phyloP scores from a whole-genome alignment of 2,888 invertebrate genomes.

The Rhagonycha lutea region DNA sequence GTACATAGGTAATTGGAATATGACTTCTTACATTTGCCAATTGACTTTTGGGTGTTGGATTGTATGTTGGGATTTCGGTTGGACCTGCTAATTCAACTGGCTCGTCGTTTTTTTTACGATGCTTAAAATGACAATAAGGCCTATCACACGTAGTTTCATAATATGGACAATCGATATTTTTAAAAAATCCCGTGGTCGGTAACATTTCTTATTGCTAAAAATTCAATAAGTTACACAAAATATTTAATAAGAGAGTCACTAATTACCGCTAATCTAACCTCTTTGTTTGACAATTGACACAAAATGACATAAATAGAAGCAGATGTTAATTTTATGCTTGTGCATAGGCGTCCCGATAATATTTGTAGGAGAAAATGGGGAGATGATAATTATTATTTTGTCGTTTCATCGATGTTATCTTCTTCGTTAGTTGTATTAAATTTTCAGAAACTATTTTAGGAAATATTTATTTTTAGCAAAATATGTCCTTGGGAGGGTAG shows the following conservation, averaged over 20 bases:
- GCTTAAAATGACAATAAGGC: slow-evolving; percentile 92
- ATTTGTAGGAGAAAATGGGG: not conserved
- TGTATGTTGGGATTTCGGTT: slow-evolving; percentile 49
- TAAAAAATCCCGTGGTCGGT: slow-evolving; percentile 88
- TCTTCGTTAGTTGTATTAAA: not conserved
- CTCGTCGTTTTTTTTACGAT: slow-evolving; percentile 70
- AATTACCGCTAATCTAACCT: slow-evolving; percentile 16
- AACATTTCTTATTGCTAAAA: slow-evolving; percentile 67
- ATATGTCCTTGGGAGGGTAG: too few species aligned
- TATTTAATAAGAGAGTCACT: not conserved
- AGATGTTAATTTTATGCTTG: not conserved
- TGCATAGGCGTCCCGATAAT: slow-evolving; percentile 5
- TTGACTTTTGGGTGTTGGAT: slow-evolving; percentile 57
- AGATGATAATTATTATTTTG: not conserved
- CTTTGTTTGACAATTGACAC: slow-evolving; percentile 12
- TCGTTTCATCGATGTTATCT: not conserved
- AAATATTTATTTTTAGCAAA: too few species aligned
- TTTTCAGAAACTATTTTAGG: not conserved
- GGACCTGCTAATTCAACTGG: slow-evolving; percentile 55
- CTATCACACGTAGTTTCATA: slow-evolving; percentile 81
- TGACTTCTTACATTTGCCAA: slow-evolving; percentile 54
- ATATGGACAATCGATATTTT: slow-evolving; percentile 84
- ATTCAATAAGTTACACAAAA: not conserved
- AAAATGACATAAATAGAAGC: slow-evolving; percentile 2
- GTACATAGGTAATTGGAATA: slow-evolving; percentile 58